These are phyloP conservation scores for Autographa pulchrina DNA, from an alignment of 2,888 invertebrate genomes.

Conservation along the genomic window DNA sequence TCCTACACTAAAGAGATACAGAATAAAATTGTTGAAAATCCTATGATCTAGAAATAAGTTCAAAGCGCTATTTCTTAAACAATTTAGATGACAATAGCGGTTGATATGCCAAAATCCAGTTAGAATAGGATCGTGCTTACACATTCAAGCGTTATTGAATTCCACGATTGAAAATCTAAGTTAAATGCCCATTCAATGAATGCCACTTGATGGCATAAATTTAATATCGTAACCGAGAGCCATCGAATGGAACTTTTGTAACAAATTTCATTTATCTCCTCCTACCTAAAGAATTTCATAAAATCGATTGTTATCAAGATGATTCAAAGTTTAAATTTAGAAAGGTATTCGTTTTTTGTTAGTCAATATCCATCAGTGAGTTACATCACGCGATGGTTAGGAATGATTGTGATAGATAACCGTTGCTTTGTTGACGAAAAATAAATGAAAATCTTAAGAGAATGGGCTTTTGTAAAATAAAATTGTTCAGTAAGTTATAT, in stretches of 20 bases:
- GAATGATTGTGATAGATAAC: constrained; percentile 43
- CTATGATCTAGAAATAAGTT: not conserved
- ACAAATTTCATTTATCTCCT: constrained; percentile 87
- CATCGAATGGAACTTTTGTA: constrained; percentile 84
- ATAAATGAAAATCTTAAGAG: constrained; percentile 23
- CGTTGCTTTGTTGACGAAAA: constrained; percentile 15
- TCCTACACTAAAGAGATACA: not conserved
- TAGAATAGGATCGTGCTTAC: constrained; percentile 52
- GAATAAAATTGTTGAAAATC: not conserved
- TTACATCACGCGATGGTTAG: constrained; percentile 20
- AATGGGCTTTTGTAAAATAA: constrained; percentile 28
- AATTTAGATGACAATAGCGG: not conserved
- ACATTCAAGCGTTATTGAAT: constrained; percentile 75
- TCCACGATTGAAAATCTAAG: constrained; percentile 80
- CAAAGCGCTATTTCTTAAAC: not conserved
- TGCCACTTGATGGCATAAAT: constrained; percentile 86
- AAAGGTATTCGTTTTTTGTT: constrained; percentile 66
- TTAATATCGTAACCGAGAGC: constrained; percentile 85
- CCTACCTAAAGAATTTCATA: constrained; percentile 82
- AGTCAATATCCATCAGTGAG: constrained; percentile 57
- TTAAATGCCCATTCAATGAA: constrained; percentile 83
- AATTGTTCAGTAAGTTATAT: constrained; percentile 31
- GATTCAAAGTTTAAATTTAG: constrained; percentile 77
- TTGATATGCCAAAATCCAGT: constrained; percentile 25
- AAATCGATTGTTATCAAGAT: constrained; percentile 84